A percentile compares a stretch with the other conserved stretches of the same genome.
phyloP scores from a whole-genome alignment of 2,113 vertebrate genomes.

The Speoplatyrhinus poulsoni region DNA sequence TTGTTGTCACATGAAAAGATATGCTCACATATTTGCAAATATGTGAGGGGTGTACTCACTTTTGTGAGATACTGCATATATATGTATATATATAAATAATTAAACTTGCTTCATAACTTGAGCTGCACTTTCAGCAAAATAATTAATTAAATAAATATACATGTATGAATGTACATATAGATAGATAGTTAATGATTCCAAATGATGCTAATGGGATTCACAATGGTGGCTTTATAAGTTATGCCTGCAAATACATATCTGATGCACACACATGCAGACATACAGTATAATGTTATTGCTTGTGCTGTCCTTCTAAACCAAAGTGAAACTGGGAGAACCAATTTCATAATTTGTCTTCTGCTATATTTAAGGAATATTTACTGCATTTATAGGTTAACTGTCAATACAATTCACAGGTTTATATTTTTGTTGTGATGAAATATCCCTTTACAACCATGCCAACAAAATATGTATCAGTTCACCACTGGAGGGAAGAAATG shows the following conservation, averaged over 20 bases:
- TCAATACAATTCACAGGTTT: no score
- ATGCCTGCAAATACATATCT: not conserved
- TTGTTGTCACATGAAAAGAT: no score
- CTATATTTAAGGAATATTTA: no score
- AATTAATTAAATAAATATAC: not conserved
- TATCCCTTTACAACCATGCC: no score
- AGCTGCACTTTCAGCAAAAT: not conserved
- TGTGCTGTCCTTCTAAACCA: not conserved
- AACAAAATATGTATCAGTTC: no score
- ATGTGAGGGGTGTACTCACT: no score
- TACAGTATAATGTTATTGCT: not conserved
- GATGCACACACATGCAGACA: not conserved
- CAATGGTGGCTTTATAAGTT: not conserved
- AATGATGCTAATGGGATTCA: not conserved
- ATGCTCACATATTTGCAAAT: no score
- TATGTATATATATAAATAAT: not conserved
- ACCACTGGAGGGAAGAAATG: no score
- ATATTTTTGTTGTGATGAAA: no score
- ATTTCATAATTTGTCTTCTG: no score
- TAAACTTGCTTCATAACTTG: not conserved
- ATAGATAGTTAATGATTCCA: not conserved
- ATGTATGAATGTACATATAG: not conserved
- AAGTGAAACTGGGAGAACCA: not conserved
- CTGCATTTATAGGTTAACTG: no score
- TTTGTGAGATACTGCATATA: no score